Evolutionary conservation across 1,140 invertebrate species (phyloP).

Genomic region (Leptonema lineaticorne): DNA sequence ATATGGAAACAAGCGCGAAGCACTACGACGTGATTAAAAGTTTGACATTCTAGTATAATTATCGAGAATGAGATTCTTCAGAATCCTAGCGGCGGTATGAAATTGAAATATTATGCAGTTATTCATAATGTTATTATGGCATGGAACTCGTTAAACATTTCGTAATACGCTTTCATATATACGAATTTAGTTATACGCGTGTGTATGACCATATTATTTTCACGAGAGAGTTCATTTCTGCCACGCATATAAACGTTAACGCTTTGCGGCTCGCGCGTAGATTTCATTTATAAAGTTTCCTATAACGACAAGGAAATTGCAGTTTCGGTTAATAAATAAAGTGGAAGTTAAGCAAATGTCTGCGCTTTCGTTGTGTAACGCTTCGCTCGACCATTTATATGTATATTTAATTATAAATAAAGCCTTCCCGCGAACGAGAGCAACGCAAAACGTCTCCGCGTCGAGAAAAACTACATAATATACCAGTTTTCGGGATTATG

Average conservation of each 20-base stretch:
- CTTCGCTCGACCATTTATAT: slow-evolving; percentile 5
- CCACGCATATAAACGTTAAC: not conserved
- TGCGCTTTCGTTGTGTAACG: slow-evolving; percentile 14
- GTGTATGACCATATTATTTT: too few relatives aligned
- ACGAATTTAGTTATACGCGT: not conserved
- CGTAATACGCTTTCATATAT: too few relatives aligned
- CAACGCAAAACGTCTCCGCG: not conserved
- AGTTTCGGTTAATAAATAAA: slow-evolving; percentile 25
- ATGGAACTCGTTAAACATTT: too few relatives aligned
- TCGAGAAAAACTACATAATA: not conserved
- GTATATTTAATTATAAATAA: slow-evolving; percentile 28
- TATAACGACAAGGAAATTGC: slow-evolving; percentile 24
- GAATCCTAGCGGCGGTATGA: too few relatives aligned
- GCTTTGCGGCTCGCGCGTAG: not conserved
- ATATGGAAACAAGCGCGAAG: too few relatives aligned
- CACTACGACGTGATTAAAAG: too few relatives aligned
- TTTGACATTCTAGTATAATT: too few relatives aligned
- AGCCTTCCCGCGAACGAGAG: not conserved
- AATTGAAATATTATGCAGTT: too few relatives aligned
- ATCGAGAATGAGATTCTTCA: too few relatives aligned
- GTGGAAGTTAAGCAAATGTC: slow-evolving; percentile 22
- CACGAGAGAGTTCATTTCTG: too few relatives aligned
- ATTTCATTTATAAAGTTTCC: slow-evolving; percentile 12
- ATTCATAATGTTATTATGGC: too few relatives aligned
- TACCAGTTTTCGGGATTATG: too few relatives aligned